Evolutionary conservation across 2,797 vertebrate species (phyloP).

Genomic region (Propithecus perrieri): DNA sequence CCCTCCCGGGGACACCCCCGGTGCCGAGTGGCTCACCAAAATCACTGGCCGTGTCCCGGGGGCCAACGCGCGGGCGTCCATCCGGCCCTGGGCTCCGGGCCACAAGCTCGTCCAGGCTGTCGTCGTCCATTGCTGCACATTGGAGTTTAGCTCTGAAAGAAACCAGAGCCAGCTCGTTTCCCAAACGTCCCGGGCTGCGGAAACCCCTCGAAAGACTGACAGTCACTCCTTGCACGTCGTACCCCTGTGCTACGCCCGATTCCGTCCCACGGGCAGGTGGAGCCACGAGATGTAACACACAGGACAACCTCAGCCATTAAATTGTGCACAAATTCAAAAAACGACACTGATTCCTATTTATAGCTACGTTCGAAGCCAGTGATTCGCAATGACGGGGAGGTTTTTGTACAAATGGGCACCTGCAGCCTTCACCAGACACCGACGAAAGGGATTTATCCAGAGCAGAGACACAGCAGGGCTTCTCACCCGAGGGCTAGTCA

Average conservation of each 20-base stretch:
- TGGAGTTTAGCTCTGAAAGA: conserved; percentile 64
- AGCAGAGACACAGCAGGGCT: background rate
- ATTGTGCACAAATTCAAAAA: background rate
- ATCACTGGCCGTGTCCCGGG: conserved; percentile 78
- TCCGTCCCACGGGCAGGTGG: background rate
- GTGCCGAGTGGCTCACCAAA: conserved; percentile 81
- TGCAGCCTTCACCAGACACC: accelerated
- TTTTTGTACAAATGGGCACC: background rate
- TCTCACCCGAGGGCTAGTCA: background rate
- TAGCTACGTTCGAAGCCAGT: background rate
- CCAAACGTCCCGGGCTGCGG: background rate
- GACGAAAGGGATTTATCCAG: accelerated
- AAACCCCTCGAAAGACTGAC: background rate
- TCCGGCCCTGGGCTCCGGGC: conserved; percentile 85
- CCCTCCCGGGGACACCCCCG: background rate
- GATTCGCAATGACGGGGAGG: background rate
- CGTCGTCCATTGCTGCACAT: conserved; percentile 96
- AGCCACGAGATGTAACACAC: background rate
- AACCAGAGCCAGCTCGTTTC: background rate
- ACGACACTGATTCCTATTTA: too few species aligned
- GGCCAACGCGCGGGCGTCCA: conserved; percentile 85
- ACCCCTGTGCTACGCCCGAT: too few species aligned
- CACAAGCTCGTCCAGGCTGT: conserved; percentile 95
- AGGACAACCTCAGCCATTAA: background rate
- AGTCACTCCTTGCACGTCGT: accelerated